phyloP scores from a whole-genome alignment of 2,113 vertebrate genomes.

The Protomyctophum bolini region DNA sequence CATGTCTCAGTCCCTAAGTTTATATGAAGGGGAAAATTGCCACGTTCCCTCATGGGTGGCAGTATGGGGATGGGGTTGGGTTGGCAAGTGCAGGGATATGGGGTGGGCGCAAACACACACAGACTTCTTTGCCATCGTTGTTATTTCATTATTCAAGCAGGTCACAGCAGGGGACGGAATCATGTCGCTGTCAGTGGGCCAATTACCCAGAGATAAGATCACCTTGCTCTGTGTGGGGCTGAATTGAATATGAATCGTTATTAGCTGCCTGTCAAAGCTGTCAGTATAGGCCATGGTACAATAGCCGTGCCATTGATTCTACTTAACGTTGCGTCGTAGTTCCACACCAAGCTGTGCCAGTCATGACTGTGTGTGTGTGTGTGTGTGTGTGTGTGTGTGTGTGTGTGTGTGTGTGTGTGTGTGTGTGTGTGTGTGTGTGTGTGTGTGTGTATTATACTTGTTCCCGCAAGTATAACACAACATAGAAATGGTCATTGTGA shows the following conservation, averaged over 20 bases:
- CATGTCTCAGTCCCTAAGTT: neutral
- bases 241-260: constrained; percentile 62
- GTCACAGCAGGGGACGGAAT: constrained; percentile 60
- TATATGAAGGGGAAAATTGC: constrained; percentile 5
- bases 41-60: constrained; percentile 16
- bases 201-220: constrained; percentile 66
- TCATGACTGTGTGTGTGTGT: neutral
- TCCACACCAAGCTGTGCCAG: constrained; percentile 3
- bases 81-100: neutral
- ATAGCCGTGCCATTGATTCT: constrained; percentile 31
- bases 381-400: neutral
- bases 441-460: too few species aligned
- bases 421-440: too few species aligned
- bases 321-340: constrained; percentile 19
- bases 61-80: neutral
- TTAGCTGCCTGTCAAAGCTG: constrained; percentile 67
- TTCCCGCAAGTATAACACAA: too few species aligned
- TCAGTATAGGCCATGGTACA: constrained; percentile 39
- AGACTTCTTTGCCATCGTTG: constrained; percentile 62
- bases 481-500: too few species aligned
- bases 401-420: too few species aligned
- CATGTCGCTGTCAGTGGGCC: constrained; percentile 51
- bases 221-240: constrained; percentile 50
- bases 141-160: constrained; percentile 64
- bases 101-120: neutral